A percentile compares a stretch with the other conserved stretches of the same genome.
These are phyloP conservation scores for Polypterus bichir DNA, from an alignment of 2,113 vertebrate genomes.

Conservation along the genomic window DNA sequence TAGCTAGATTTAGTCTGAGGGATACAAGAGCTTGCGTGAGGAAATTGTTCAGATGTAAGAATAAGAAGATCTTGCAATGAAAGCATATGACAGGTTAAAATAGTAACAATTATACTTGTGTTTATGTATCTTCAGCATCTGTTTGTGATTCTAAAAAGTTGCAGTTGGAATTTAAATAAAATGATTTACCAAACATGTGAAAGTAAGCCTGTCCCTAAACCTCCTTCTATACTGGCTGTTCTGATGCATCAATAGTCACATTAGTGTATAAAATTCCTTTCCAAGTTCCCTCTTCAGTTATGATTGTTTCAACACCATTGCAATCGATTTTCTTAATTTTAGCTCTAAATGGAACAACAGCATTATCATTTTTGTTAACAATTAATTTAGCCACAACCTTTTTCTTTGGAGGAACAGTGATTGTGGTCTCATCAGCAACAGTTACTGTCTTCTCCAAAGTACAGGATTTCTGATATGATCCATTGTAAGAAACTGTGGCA, in stretches of 20 bases:
- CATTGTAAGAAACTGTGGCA: neutral
- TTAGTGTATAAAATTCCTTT: neutral
- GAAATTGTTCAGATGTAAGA: too few species aligned
- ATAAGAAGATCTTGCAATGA: too few species aligned
- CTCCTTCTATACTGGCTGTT: neutral
- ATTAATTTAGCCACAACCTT: slow-evolving; percentile 6
- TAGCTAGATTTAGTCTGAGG: too few species aligned
- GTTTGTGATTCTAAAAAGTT: too few species aligned
- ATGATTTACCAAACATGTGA: too few species aligned
- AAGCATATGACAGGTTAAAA: too few species aligned
- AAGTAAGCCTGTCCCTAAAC: too few species aligned
- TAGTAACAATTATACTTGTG: too few species aligned
- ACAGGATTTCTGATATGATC: neutral
- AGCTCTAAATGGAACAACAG: neutral
- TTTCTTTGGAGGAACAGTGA: slow-evolving; percentile 2
- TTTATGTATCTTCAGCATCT: too few species aligned
- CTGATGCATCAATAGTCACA: neutral
- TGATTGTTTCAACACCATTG: neutral
- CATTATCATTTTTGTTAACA: slow-evolving; percentile 3
- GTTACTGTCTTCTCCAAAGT: neutral
- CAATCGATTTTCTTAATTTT: slow-evolving; percentile 7
- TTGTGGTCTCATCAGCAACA: neutral
- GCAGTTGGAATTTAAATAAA: too few species aligned
- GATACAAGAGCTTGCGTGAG: too few species aligned
- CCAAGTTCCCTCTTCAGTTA: slow-evolving; percentile 6